Conservation (phyloP, 2,797 vertebrate genomes). For the Thamnophis elegans region DNA sequence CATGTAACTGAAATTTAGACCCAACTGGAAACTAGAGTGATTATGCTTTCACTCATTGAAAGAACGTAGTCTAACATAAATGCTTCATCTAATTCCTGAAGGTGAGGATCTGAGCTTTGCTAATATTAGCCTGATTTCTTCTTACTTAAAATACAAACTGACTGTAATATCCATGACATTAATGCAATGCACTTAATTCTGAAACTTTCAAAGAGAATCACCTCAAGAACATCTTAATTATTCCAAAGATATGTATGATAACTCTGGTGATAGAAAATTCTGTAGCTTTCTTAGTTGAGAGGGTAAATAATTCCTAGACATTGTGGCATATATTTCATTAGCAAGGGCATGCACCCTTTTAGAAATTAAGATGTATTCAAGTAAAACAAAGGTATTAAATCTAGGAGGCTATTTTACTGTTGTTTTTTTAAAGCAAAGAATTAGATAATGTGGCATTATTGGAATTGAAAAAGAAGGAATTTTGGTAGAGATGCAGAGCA, state of each 20-base stretch:
- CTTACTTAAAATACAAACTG: not conserved
- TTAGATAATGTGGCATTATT: not conserved
- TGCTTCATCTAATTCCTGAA: not conserved
- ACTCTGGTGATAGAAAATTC: not conserved
- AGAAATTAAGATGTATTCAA: not conserved
- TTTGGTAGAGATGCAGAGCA: not conserved
- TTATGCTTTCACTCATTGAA: constrained; percentile 10
- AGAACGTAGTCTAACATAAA: not conserved
- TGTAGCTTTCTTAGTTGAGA: not conserved
- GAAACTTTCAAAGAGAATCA: constrained; percentile 8
- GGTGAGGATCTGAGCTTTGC: not conserved
- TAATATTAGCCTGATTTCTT: not conserved
- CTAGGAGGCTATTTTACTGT: not conserved
- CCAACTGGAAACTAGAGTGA: not conserved
- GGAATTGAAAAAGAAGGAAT: not conserved
- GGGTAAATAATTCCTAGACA: not conserved
- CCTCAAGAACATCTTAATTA: not conserved
- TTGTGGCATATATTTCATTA: not conserved
- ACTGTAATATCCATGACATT: not conserved
- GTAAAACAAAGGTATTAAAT: not conserved
- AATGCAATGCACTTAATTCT: not conserved
- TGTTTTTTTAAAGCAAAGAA: not conserved
- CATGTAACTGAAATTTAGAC: not conserved
- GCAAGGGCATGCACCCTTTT: not conserved
- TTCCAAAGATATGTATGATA: not conserved